A percentile compares a stretch with the other conserved stretches of the same genome.
phyloP scores from a whole-genome alignment of 2,797 vertebrate species.

The Premnoplex brunnescens region DNA sequence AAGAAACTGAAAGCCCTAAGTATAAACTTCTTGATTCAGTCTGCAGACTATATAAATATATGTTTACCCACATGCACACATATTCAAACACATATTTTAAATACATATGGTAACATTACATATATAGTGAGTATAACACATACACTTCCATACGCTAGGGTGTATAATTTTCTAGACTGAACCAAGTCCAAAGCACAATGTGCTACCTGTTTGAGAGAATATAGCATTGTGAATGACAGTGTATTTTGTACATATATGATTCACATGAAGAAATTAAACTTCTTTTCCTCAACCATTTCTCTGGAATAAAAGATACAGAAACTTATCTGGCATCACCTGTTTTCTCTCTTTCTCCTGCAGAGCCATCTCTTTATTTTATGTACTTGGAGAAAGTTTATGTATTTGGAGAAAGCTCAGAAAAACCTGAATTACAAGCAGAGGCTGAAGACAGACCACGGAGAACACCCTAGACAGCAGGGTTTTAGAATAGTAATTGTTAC shows the following conservation, averaged over 20 bases:
- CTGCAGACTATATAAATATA: not conserved
- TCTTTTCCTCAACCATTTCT: not conserved
- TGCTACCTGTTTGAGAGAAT: not conserved
- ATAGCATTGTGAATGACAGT: not conserved
- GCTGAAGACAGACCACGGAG: not conserved
- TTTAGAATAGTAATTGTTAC: not conserved
- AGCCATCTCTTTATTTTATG: not conserved
- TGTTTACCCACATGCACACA: fast-evolving
- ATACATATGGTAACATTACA: not conserved
- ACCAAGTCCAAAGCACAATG: not conserved
- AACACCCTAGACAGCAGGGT: not conserved
- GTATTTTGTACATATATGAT: not conserved
- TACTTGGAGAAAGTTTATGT: not conserved
- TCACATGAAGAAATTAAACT: not conserved
- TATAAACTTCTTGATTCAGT: not conserved
- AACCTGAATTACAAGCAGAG: not conserved
- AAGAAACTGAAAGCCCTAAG: not conserved
- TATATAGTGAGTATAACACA: not conserved
- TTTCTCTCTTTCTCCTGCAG: not conserved
- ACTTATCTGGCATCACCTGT: not conserved
- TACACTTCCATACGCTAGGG: not conserved
- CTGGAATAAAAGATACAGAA: not conserved
- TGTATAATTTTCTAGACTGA: not conserved
- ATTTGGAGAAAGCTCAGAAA: not conserved
- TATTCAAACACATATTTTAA: not conserved